Evolutionary conservation across 2,888 invertebrate species (phyloP), one percentile per base, ranked within the genome.

Genomic region (Drosophila greeni): DNA sequence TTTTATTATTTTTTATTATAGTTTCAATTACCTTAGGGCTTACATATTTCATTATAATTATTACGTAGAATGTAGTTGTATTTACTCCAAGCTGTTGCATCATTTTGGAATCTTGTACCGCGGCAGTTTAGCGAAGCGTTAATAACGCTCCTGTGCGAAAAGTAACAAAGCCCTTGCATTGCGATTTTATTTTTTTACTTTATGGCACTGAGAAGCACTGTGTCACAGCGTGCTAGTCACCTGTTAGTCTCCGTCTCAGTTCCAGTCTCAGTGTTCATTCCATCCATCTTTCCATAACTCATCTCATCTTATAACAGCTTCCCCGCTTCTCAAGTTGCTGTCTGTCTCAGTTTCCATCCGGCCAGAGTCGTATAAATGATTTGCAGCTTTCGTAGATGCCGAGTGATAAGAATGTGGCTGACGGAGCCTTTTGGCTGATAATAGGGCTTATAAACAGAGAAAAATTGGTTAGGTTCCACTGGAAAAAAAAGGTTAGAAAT

Each of bases 311-410:
- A 16, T 37, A 45, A 47, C 47, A 53, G 42, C 42, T 42, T 52
- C 20, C 49, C 11, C 24, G 12, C 24, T 20, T 12, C 51, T 24
- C 24, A 53, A n/a, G 18, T 31, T 33, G 11, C 9, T n/a, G n/a
- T n/a, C n/a, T 8, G 33, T 14, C 55, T 53, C 18, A 39, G 37
- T 45, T 59, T 24, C 42, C 61, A 62, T 62, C 49, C 61, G 64
- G 18, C 49, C 23, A 56, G 20, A 56, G 64, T 62, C 51, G 65
- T 52, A 42, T 34, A 64, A 37, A 31, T 62, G 62, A 62, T 54
- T 43, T 33, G 49, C 45, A 37, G 12, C 34, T 26, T 51, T 39
- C n/a, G 20, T 34, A 65, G 62, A 62, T 62, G 65, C 24, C 24
- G 23, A 64, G 42, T 64, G 62, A 62, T 62, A 64, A 36, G 40